phyloP scores from a whole-genome alignment of 2,888 invertebrate genomes.

The Autographa gamma region DNA sequence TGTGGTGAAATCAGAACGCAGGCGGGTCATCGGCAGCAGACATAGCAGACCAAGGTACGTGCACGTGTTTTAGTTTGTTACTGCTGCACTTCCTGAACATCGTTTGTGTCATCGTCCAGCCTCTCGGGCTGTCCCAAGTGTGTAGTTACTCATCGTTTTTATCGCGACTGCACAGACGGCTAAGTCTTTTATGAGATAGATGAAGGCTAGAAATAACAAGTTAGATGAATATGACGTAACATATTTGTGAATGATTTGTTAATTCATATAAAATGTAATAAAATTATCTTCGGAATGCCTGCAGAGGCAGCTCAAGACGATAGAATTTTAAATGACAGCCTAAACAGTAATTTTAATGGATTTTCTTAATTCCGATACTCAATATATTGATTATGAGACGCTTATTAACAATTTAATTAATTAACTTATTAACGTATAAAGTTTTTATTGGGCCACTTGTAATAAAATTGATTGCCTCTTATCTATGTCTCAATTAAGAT shows the following conservation, averaged over 20 bases:
- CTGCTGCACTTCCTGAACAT: too few species aligned
- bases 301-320: constrained; percentile 35
- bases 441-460: constrained; percentile 63
- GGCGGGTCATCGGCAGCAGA: too few species aligned
- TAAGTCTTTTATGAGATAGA: not conserved
- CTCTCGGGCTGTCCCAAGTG: too few species aligned
- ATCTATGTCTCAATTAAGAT: constrained; percentile 68
- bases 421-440: constrained; percentile 55
- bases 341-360: constrained; percentile 37
- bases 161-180: too few species aligned
- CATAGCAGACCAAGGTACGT: too few species aligned
- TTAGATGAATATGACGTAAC: constrained; percentile 9
- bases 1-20: too few species aligned
- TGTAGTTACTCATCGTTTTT: too few species aligned
- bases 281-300: constrained; percentile 33
- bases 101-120: too few species aligned
- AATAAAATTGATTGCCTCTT: constrained; percentile 67
- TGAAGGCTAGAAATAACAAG: constrained; percentile 3
- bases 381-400: constrained; percentile 53
- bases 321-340: constrained; percentile 41
- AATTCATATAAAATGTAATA: constrained; percentile 34
- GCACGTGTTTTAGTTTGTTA: too few species aligned
- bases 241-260: constrained; percentile 22
- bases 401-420: constrained; percentile 67
- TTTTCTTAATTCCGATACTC: constrained; percentile 34